Base-by-base conservation (phyloP, 2,113 vertebrate genomes). In the Paedocypris sp. region DNA sequence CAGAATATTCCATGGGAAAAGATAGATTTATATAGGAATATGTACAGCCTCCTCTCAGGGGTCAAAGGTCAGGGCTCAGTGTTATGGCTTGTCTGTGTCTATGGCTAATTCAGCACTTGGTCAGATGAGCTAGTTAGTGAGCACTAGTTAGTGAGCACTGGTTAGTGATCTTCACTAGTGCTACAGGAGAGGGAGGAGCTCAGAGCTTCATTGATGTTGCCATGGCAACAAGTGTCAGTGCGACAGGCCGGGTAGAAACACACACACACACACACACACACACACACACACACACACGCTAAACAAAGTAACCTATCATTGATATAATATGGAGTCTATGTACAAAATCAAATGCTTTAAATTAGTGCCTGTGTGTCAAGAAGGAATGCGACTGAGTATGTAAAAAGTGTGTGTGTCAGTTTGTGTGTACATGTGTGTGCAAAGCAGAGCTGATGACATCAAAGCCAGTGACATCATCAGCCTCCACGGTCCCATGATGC, bases 31-130 rank as follows among this genome's bases (percentile, higher is more conserved):
- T 58, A 45, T 26, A 48, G 4, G 4, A 38, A 66, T 66, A 66
- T 66, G 39, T 66, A 66, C 64, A 66, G 46, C 58, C 68, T 70
- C 62, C 62, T 61, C 41, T 56, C 62, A 36, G 48, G 42, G 28
- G 32, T 47, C 16, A 51, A 56, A 53, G 62, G 56, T 60, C 56
- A 60, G 50, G 62, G 63, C 49, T 35, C 48, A 60, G 38, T 13
- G 39, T 51, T 70, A 70, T 70, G 68, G 68, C 68, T 70, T 70
- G 68, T 70, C 68, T 45, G 56, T 66, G 68, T 61, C 68, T 70
- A 70, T 70, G 68, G 68, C 68, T 70, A 70, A 70, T 42, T 66
- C 58, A 35, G 49, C 35, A n/a, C n/a, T n/a, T n/a, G n/a, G n/a
- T n/a, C n/a, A n/a, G n/a, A n/a, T n/a, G n/a, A n/a, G n/a, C n/a